Evolutionary conservation across 2,113 vertebrate species (phyloP), one percentile per base, ranked within the genome.

Genomic region (Phainopepla nitens): DNA sequence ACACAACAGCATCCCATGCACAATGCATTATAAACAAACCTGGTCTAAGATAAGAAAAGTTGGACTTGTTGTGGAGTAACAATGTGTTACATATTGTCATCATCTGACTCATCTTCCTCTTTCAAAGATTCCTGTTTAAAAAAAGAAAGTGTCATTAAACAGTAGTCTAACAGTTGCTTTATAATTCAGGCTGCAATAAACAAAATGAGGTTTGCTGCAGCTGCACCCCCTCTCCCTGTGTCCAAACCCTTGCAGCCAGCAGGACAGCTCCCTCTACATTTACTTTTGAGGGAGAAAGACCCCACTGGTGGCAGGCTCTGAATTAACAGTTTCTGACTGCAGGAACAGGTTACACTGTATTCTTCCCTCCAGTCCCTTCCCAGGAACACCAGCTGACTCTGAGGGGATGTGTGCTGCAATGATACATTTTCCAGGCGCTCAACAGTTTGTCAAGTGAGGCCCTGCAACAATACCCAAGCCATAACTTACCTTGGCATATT

Each of bases 31-130:
- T 88, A 95, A 96, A 93, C 95, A 93, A 94, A 78, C 82, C 47
- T 83, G 78, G 49, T 65, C 64, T 93, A 97, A 96, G 93, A 81
- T 96, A 96, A 94, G 94, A 96, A 85, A 96, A 72, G 69, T 70
- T n/a, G 62, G 83, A 47, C 68, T 89, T 92, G 65, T 90, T 73
- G 87, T 68, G 86, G 87, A 97, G 88, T 97, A 96, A 97, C 90
- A 96, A 95, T 95, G 78, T 95, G 90, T 98, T 98, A 99, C 99
- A 99, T 99, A 97, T 99, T 99, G 95, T 99, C 99, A 97, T 99
- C 99, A 5, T 99, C 99, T 41, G 99, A 99, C 97, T 99, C 99
- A 80, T 99, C 99, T 65, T 99, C 99, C 95, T 99, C 99, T 97
- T 99, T 99, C 98, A 99, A 97, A 89, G 99, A 99, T 92, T 99